These are phyloP conservation scores for Drosophila persimilis DNA, from an alignment of 1,140 invertebrate species.

Conservation along the genomic window DNA sequence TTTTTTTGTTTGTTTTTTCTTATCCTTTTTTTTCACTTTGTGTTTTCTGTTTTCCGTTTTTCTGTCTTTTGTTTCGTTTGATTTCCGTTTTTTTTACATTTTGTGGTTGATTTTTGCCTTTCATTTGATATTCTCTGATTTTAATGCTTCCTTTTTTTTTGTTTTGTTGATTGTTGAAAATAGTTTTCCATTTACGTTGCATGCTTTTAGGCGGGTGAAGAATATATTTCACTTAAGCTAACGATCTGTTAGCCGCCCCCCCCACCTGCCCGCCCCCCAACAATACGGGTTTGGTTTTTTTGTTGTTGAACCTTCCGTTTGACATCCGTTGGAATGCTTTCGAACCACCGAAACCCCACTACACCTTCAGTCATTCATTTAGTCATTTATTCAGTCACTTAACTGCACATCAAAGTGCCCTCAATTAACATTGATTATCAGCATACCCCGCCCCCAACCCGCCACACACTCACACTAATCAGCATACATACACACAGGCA, in stretches of 20 bases:
- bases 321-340: slow-evolving; percentile 12
- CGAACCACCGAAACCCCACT: slow-evolving; percentile 3
- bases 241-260: too few relatives aligned
- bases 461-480: slow-evolving; percentile 43
- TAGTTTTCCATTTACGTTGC: slow-evolving; percentile 26
- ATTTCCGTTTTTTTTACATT: slow-evolving; percentile 11
- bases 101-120: slow-evolving; percentile 15
- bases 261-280: too few relatives aligned
- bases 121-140: slow-evolving; percentile 20
- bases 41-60: slow-evolving; percentile 35
- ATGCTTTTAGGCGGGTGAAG: slow-evolving; percentile 27
- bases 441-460: slow-evolving; percentile 3
- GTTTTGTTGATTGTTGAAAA: slow-evolving; percentile 39
- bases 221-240: not conserved
- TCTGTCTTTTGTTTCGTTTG: slow-evolving; percentile 31
- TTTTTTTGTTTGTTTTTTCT: slow-evolving; percentile 84
- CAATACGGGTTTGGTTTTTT: not conserved
- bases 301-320: slow-evolving; percentile 8
- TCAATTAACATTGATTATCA: slow-evolving; percentile 68
- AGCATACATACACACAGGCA: slow-evolving; percentile 26
- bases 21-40: slow-evolving; percentile 28
- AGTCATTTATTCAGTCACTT: slow-evolving; percentile 39
- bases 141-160: slow-evolving; percentile 10
- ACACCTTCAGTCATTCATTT: slow-evolving; percentile 19
- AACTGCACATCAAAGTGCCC: slow-evolving; percentile 64